These are phyloP conservation scores for Salvelinus alpinus DNA, from an alignment of 2,113 vertebrate genomes.

Conservation along the genomic window DNA sequence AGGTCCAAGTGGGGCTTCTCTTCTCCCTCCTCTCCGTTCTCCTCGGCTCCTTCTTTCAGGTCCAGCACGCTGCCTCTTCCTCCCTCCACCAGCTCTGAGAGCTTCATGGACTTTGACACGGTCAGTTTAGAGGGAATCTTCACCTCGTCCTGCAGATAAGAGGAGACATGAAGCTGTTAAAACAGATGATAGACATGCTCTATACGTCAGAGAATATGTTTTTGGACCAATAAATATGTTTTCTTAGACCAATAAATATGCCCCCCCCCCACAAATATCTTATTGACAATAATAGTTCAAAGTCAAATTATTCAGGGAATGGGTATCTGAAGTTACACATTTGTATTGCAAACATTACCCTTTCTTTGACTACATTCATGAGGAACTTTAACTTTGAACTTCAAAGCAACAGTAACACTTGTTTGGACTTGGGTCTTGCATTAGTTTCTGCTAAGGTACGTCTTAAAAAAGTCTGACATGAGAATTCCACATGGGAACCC, in stretches of 20 bases:
- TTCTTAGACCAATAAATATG: not conserved
- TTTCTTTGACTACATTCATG: too few relatives aligned
- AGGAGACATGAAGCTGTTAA: not conserved
- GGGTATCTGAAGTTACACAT: too few relatives aligned
- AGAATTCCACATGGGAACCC: too few relatives aligned
- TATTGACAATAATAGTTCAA: too few relatives aligned
- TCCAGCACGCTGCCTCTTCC: slow-evolving; percentile 64
- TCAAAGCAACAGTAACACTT: too few relatives aligned
- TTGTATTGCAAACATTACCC: too few relatives aligned
- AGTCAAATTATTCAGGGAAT: too few relatives aligned
- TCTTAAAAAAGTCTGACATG: too few relatives aligned
- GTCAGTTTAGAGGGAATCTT: slow-evolving; percentile 87
- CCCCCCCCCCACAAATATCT: too few relatives aligned
- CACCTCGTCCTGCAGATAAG: slow-evolving; percentile 86
- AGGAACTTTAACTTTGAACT: too few relatives aligned
- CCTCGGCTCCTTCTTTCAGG: slow-evolving; percentile 66
- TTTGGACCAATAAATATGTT: not conserved
- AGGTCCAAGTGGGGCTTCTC: slow-evolving; percentile 75
- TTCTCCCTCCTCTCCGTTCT: slow-evolving; percentile 63
- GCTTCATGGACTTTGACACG: slow-evolving; percentile 76
- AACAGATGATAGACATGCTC: not conserved
- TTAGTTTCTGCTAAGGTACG: too few relatives aligned
- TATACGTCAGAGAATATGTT: not conserved
- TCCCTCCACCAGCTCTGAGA: slow-evolving; percentile 68
- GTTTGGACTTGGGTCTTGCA: not conserved